These are phyloP conservation scores for Andrena hattorfiana DNA, from an alignment of 2,888 invertebrate genomes.

Conservation along the genomic window DNA sequence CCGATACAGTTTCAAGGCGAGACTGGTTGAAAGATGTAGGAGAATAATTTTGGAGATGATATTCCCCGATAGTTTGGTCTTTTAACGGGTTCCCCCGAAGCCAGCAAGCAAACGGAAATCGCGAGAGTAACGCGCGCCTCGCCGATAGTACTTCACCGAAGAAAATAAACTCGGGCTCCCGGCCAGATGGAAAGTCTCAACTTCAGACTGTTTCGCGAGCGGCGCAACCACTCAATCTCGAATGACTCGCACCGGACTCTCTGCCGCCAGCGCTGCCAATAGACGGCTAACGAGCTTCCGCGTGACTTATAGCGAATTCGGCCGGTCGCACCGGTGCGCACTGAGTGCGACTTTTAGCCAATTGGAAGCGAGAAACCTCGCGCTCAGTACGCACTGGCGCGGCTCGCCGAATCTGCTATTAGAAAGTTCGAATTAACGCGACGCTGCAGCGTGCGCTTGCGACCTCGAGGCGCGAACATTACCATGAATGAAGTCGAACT, in stretches of 20 bases:
- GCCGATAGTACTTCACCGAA: conserved; percentile 42
- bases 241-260: not conserved
- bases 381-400: too few relatives aligned
- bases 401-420: too few relatives aligned
- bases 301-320: too few relatives aligned
- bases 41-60: not conserved
- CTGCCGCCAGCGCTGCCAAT: not conserved
- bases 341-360: too few relatives aligned
- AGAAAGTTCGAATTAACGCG: not conserved
- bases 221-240: not conserved
- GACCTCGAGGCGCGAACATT: conserved; percentile 15
- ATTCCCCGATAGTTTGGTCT: not conserved
- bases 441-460: not conserved
- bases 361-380: too few relatives aligned
- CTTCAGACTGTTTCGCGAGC: conserved; percentile 51
- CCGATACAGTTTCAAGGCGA: not conserved
- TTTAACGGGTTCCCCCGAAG: conserved; percentile 4
- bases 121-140: conserved; percentile 24
- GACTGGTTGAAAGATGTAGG: not conserved
- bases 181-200: conserved; percentile 65
- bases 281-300: not conserved
- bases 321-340: too few relatives aligned
- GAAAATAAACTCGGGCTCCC: conserved; percentile 65
- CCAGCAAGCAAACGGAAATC: conserved; percentile 43
- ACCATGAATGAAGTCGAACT: conserved; percentile 73